A percentile compares a stretch with the other conserved stretches of the same genome.
Conservation (phyloP, 1,140 invertebrate species). For the Aplysia californica region DNA sequence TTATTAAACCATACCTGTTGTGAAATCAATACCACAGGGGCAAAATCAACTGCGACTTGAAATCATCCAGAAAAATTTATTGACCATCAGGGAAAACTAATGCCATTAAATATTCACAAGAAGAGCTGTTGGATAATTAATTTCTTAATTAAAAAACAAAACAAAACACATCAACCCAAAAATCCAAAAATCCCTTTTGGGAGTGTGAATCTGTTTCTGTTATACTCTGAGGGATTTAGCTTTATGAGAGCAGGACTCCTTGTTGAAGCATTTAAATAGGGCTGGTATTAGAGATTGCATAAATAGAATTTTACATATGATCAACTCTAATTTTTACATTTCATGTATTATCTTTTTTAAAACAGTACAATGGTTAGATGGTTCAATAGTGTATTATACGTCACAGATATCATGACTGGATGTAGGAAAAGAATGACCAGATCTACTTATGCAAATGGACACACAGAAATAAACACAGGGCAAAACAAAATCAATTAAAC, state of each 20-base stretch:
- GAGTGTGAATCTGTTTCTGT: neutral
- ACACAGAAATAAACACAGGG: neutral
- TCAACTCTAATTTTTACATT: too few relatives aligned
- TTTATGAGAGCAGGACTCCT: conserved; percentile 11
- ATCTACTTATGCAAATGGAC: neutral
- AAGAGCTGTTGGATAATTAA: too few relatives aligned
- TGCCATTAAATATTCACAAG: too few relatives aligned
- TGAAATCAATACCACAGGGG: too few relatives aligned
- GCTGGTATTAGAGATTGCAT: neutral
- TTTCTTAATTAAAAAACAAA: neutral
- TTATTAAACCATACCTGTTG: too few relatives aligned
- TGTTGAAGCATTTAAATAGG: neutral
- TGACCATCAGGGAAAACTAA: too few relatives aligned
- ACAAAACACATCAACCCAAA: neutral
- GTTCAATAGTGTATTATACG: neutral
- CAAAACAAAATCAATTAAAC: neutral
- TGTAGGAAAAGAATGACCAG: neutral
- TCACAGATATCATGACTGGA: neutral
- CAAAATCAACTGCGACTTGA: too few relatives aligned
- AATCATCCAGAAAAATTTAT: too few relatives aligned
- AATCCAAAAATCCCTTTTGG: neutral
- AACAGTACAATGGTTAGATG: neutral
- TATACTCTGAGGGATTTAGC: neutral
- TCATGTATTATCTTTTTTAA: too few relatives aligned
- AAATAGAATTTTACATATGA: too few relatives aligned